A percentile compares a stretch with the other conserved stretches of the same genome.
These are phyloP conservation scores for Acheta domesticus DNA, from an alignment of 2,888 invertebrate genomes.

Conservation along the genomic window DNA sequence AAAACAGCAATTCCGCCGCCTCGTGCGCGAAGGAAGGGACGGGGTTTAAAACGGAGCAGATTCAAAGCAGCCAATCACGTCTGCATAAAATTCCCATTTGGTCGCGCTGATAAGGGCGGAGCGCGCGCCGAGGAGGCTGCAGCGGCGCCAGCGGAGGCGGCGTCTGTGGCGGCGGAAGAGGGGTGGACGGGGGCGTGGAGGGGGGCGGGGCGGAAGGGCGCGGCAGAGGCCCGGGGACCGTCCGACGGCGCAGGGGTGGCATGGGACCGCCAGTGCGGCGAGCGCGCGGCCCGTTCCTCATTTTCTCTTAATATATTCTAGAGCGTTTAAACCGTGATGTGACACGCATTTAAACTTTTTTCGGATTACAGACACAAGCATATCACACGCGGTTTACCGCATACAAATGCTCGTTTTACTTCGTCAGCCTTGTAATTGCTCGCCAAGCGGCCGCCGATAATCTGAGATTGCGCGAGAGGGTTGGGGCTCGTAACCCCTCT, in stretches of 20 bases:
- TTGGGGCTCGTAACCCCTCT: constrained; percentile 4
- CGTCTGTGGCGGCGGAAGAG: neutral
- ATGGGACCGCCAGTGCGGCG: neutral
- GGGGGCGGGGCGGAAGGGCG: neutral
- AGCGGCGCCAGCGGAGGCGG: constrained; percentile 21
- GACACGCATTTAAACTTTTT: constrained; percentile 10
- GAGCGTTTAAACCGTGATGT: constrained; percentile 18
- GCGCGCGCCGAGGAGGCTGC: constrained; percentile 19
- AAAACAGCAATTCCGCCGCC: constrained; percentile 22
- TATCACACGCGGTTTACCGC: constrained; percentile 18
- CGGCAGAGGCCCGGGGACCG: neutral
- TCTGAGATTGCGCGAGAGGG: neutral
- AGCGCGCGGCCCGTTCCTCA: neutral
- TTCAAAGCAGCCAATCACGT: constrained; percentile 36
- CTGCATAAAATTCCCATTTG: constrained; percentile 37
- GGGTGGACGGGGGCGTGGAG: neutral
- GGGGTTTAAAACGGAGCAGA: constrained; percentile 33
- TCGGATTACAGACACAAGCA: constrained; percentile 18
- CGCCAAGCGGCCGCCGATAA: constrained; percentile 10
- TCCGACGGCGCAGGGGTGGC: neutral
- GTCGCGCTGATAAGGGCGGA: constrained; percentile 31
- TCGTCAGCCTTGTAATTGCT: constrained; percentile 18
- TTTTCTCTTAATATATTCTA: constrained; percentile 18
- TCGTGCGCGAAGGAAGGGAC: neutral
- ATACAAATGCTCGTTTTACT: constrained; percentile 10